Evolutionary conservation across 2,797 vertebrate species (phyloP).

Genomic region (Cirrhinus molitorella): DNA sequence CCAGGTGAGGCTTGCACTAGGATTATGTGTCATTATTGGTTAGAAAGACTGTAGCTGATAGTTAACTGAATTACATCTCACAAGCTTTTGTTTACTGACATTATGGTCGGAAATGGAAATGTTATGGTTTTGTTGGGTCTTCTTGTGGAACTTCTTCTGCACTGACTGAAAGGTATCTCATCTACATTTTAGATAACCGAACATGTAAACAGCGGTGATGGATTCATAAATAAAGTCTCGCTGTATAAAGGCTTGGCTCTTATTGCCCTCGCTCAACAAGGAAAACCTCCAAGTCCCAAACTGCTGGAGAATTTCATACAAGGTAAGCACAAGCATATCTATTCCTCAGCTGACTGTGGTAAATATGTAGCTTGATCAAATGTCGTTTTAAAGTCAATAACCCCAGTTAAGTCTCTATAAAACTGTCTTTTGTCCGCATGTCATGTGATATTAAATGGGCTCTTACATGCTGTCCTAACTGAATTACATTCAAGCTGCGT

Average conservation of each 20-base stretch:
- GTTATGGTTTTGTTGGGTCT: background rate
- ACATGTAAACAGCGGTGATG: slow-evolving; percentile 74
- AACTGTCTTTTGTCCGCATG: slow-evolving; percentile 12
- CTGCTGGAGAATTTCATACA: slow-evolving; percentile 81
- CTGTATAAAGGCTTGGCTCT: slow-evolving; percentile 80
- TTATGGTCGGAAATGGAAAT: background rate
- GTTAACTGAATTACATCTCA: background rate
- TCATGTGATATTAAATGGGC: slow-evolving; percentile 26
- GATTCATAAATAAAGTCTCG: slow-evolving; percentile 79
- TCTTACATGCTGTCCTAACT: slow-evolving; percentile 5
- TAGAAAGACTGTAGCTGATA: background rate
- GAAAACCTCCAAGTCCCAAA: slow-evolving; percentile 81
- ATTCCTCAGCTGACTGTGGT: slow-evolving; percentile 46
- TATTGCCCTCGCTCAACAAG: slow-evolving; percentile 82
- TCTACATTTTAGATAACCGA: slow-evolving; percentile 75
- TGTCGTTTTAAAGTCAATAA: slow-evolving; percentile 56
- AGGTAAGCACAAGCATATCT: slow-evolving; percentile 67
- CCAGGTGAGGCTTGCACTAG: slow-evolving; percentile 71
- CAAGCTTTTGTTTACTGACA: background rate
- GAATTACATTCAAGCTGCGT: slow-evolving; percentile 7
- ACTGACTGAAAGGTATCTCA: background rate
- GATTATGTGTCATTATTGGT: background rate
- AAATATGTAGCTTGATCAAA: slow-evolving; percentile 68
- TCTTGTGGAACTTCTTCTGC: background rate
- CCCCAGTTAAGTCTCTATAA: slow-evolving; percentile 29